phyloP scores from a whole-genome alignment of 53 echinoderm and acorn worm species.

The Crossaster papposus region DNA sequence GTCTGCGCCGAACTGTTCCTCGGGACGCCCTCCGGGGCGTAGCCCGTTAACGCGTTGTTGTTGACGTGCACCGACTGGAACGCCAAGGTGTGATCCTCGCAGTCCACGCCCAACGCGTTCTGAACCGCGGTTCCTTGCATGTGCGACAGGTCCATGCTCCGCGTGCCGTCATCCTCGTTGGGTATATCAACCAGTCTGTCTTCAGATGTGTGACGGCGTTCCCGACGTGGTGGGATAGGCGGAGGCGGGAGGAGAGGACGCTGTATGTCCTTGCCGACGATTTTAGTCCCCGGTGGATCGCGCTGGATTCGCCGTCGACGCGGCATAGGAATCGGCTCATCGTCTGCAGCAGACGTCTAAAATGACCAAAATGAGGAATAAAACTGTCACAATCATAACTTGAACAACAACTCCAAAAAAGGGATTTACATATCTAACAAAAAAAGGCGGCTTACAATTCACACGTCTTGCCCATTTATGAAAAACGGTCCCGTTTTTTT shows the following conservation, averaged over 20 bases:
- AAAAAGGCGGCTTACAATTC: too few species aligned
- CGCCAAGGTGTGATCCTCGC: conserved; percentile 39
- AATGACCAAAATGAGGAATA: neutral
- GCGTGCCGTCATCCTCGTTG: neutral
- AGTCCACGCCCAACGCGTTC: conserved; percentile 37
- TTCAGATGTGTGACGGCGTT: neutral
- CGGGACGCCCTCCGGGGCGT: conserved; percentile 21
- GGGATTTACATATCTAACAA: too few species aligned
- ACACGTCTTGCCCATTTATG: too few species aligned
- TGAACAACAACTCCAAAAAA: neutral
- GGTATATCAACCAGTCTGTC: conserved; percentile 27
- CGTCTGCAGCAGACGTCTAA: neutral
- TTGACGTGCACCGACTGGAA: conserved; percentile 42
- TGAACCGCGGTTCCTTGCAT: conserved; percentile 8
- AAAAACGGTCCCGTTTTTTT: too few species aligned
- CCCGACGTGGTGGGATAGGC: conserved; percentile 43
- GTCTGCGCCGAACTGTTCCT: conserved; percentile 44
- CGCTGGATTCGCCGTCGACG: conserved; percentile 11
- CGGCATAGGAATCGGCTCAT: conserved; percentile 41
- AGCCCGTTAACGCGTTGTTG: conserved; percentile 28
- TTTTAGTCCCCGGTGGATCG: neutral
- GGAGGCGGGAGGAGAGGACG: conserved; percentile 52
- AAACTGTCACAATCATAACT: neutral
- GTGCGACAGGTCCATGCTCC: neutral
- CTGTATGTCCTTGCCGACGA: neutral